Evolutionary conservation across 2,797 vertebrate species (phyloP), one percentile per base, ranked within the genome.

Genomic region (Pangasius djambal): DNA sequence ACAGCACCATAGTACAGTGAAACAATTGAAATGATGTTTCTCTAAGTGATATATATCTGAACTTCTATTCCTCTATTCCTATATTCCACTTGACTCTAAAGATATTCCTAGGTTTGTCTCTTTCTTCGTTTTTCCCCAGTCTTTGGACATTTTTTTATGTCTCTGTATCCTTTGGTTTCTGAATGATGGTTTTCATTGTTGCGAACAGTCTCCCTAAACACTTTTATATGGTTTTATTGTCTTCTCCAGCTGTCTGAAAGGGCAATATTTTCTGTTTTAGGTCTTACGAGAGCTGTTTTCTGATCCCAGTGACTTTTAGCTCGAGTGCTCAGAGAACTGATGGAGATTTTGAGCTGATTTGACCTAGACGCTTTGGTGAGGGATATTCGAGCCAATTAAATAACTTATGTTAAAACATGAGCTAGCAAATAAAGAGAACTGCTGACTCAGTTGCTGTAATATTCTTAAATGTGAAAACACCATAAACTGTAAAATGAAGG

Each of bases 201-300:
- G 31, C 78, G 22, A 57, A 22, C 22, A 6, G 18, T 57, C 16
- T 57, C 52, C 18, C 16, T 5, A 57, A 57, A 81, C 31, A 20
- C 52, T 6, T 57, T 81, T 34, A 57, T 81, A 22, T 2, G 52
- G 4, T 37, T 59, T 81, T 81, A 57, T 81, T 12, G 20, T 37
- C 18, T 37, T 81, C 52, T 77, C 78, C 52, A 59, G 78, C 78
- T 59, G 16, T 59, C 55, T 59, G 78, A 59, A 81, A 81, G 55
- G 78, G 25, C 78, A 59, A 59, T 81, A 59, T 37, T 59, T 59
- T 59, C 78, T 6, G 52, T 22, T 81, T 37, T 37, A 37, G 31
- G 52, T 81, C 52, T 34, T 22, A 81, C 37, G 31, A 59, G 52
- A 10, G 55, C 78, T 59, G 31, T 37, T 81, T 59, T 59, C 31